phyloP scores from a whole-genome alignment of 2,797 vertebrate genomes.

The Choloepus didactylus region DNA sequence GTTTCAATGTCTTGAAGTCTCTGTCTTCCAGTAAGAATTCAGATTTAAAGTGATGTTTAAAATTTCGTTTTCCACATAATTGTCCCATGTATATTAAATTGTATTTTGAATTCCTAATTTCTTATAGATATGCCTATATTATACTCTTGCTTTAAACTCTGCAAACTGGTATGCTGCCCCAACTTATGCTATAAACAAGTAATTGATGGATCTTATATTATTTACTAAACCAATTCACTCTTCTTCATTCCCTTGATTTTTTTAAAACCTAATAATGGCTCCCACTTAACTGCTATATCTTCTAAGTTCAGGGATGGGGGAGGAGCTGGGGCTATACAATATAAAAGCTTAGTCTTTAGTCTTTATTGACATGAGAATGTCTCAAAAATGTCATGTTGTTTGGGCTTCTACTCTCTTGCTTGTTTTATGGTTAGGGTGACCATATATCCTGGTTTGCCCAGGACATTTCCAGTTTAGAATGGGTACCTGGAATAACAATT shows the following conservation, averaged over 20 bases:
- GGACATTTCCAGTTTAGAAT: not conserved
- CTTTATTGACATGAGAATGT: not conserved
- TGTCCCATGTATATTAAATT: not conserved
- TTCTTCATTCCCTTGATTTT: not conserved
- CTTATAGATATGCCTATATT: not conserved
- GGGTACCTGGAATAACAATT: not conserved
- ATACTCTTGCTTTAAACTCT: not conserved
- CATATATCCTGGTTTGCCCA: not conserved
- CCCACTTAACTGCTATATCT: not conserved
- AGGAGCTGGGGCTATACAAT: not conserved
- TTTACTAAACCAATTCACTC: not conserved
- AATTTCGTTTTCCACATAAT: not conserved
- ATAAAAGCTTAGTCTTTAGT: not conserved
- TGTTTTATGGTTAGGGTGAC: not conserved
- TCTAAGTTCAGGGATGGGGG: not conserved
- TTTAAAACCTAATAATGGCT: not conserved
- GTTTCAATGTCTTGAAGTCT: not conserved
- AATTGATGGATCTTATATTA: not conserved
- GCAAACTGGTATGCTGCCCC: not conserved
- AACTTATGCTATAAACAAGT: not conserved
- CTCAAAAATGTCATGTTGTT: not conserved
- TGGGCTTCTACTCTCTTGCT: not conserved
- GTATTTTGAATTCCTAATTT: constrained; percentile 3
- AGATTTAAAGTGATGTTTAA: not conserved
- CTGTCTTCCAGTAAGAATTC: not conserved